Conservation (phyloP, 2,113 vertebrate genomes). For the Nannobrachium achirus region DNA sequence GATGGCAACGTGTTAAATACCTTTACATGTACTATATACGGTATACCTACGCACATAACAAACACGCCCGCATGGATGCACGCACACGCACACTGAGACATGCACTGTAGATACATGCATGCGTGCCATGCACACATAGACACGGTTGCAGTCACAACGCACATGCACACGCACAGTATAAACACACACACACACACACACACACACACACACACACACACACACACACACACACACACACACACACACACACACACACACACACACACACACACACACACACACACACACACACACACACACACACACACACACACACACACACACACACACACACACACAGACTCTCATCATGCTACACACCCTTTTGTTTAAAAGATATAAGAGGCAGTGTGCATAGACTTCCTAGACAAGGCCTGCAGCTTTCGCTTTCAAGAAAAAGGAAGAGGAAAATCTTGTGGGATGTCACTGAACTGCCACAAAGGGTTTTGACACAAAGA, state of each 20-base stretch:
- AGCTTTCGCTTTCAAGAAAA: slow-evolving; percentile 29
- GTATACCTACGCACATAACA: not conserved
- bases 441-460: slow-evolving; percentile 1
- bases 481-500: slow-evolving; percentile 38
- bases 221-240: not conserved
- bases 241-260: not conserved
- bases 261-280: not conserved
- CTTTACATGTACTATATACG: slow-evolving; percentile 2
- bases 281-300: not conserved
- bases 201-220: not conserved
- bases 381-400: slow-evolving; percentile 9
- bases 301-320: not conserved
- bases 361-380: slow-evolving; percentile 8
- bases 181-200: not conserved
- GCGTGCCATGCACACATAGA: not conserved
- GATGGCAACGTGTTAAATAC: slow-evolving; percentile 21
- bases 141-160: not conserved
- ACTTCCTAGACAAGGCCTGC: not conserved
- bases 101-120: not conserved
- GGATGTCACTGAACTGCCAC: slow-evolving; percentile 5
- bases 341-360: not conserved
- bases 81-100: not conserved
- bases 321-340: not conserved
- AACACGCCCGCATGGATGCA: not conserved
- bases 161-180: not conserved